Base-by-base conservation (phyloP, 2,888 invertebrate species). In the Gastrophysa polygoni region DNA sequence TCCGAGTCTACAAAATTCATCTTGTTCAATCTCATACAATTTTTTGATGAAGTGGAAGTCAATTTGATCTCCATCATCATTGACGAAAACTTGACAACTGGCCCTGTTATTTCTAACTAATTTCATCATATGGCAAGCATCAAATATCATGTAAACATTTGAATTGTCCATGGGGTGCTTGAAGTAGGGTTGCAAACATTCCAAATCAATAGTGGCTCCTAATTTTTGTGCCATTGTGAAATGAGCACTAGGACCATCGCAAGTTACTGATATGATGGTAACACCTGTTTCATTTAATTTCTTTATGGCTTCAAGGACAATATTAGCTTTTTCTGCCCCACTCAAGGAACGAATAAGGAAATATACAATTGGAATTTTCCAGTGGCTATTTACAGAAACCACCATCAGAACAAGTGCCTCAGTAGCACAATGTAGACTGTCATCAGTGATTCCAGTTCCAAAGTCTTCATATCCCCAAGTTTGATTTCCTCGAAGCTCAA, bases 351-450 rank as follows among this genome's bases (percentile, higher is more conserved):
- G 60, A 28, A 71, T 71, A 10, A 72, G 63, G 64, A 67, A 72
- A 64, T 73, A 73, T 14, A 64, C 70, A 43, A 73, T 59, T 8
- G 72, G 72, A 24, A 73, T 49, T 57, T 73, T 73, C 71, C 71
- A 70, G 17, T 64, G 38, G 8, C 17, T 48, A 58, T 69, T 65
- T 10, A 63, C 46, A 28, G 66, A 55, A 34, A 71, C 71, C 8
- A 73, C 66, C 68, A 63, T 44, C 16, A 57, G 52, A 2, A 57
- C 61, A 18, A 73, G 44, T 62, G 72, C 73, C 7, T 67, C 70
- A 14, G 59, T 57, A 43, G 70, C 66, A 10, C 67, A 68, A 63
- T 71, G 69, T 63, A 70, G 66, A 14, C 68, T 68, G 38, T 73
- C 21, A 8, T 63, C 59, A 3, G 51, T 55, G 7, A 74, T 38